Evolutionary conservation across 2,797 vertebrate genomes (phyloP).

Genomic region (Gallinago nigripennis): DNA sequence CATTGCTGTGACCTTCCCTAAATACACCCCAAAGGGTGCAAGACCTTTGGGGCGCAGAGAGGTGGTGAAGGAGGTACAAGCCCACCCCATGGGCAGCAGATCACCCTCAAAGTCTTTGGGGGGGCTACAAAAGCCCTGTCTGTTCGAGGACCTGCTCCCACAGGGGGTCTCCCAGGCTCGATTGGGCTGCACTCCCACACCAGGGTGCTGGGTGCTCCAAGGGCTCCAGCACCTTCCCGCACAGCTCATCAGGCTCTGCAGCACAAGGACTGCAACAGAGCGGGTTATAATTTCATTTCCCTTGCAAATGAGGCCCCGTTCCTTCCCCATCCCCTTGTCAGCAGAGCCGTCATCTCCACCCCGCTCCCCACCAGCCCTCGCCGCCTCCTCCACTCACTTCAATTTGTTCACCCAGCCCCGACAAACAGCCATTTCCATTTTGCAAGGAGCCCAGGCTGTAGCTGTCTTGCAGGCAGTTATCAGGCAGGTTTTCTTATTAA

Average conservation of each 20-base stretch:
- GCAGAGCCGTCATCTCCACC: not conserved
- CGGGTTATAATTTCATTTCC: constrained; percentile 63
- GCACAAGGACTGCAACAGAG: not conserved
- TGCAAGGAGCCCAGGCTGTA: not conserved
- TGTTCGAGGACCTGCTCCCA: fast-evolving
- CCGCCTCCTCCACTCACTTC: not conserved
- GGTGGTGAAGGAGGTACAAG: fast-evolving
- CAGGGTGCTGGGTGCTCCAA: not conserved
- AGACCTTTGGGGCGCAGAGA: fast-evolving
- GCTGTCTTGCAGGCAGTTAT: not conserved
- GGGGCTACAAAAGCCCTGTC: not conserved
- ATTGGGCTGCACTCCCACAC: fast-evolving
- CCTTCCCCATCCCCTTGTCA: constrained; percentile 16
- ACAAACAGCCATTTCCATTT: not conserved
- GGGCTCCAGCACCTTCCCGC: not conserved
- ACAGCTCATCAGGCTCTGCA: constrained; percentile 22
- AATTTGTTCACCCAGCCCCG: not conserved
- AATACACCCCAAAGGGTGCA: fast-evolving
- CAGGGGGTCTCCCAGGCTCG: not conserved
- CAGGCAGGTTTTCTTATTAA: not conserved
- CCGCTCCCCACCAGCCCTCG: not conserved
- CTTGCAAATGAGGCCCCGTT: constrained; percentile 68
- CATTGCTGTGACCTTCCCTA: not conserved
- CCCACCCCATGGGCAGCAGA: not conserved
- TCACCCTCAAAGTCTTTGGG: not conserved